These are phyloP conservation scores for Poliocrania exsul DNA, from an alignment of 2,797 vertebrate species.

Conservation along the genomic window DNA sequence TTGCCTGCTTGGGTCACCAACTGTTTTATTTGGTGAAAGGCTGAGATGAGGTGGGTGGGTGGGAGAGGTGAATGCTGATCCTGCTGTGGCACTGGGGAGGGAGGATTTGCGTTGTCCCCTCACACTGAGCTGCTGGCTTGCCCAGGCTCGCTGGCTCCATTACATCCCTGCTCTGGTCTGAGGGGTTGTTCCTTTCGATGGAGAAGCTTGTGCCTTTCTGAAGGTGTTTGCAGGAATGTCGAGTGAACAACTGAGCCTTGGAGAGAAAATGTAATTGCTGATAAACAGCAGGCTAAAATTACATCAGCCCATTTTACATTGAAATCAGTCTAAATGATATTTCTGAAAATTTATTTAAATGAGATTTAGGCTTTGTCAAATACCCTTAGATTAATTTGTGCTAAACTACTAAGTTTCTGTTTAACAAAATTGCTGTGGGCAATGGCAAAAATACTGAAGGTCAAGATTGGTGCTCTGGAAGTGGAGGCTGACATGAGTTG, in stretches of 20 bases:
- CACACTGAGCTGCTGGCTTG: rapidly evolving
- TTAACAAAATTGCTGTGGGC: background rate
- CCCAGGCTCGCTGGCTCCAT: rapidly evolving
- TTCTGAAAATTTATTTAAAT: background rate
- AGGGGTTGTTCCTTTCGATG: background rate
- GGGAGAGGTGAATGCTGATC: background rate
- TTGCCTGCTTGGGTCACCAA: background rate
- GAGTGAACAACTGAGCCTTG: background rate
- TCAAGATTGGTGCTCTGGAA: background rate
- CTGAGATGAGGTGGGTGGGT: background rate
- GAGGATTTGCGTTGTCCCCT: background rate
- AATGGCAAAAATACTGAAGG: background rate
- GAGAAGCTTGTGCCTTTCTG: background rate
- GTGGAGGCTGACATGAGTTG: rapidly evolving
- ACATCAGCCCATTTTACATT: background rate
- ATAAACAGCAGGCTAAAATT: background rate
- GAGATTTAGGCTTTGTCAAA: background rate
- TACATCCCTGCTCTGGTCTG: background rate
- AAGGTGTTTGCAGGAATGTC: background rate
- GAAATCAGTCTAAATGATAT: background rate
- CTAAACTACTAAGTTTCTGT: background rate
- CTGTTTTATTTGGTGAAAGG: background rate
- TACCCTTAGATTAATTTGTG: background rate
- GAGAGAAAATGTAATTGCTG: background rate
- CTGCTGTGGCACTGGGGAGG: rapidly evolving